These are phyloP conservation scores for Tinea trinotella DNA, from an alignment of 2,888 invertebrate species.

Conservation along the genomic window DNA sequence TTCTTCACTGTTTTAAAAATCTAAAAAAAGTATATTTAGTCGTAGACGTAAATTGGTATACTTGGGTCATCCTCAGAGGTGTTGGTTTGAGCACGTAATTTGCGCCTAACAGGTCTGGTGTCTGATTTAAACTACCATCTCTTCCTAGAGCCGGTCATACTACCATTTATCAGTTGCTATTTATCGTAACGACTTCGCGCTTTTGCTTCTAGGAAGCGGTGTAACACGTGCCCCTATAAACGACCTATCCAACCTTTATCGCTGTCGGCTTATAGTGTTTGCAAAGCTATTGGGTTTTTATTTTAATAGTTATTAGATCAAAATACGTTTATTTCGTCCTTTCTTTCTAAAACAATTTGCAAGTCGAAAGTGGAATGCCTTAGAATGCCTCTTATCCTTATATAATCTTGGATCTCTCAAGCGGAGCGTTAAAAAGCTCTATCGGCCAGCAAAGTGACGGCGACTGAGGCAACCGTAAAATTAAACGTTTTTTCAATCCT, in stretches of 20 bases:
- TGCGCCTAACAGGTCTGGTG: slow-evolving; percentile 11
- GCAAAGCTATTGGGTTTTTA: neutral
- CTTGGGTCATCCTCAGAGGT: neutral
- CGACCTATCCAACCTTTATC: slow-evolving; percentile 9
- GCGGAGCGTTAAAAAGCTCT: no score
- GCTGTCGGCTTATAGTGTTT: slow-evolving; percentile 4
- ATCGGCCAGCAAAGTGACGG: no score
- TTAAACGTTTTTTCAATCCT: no score
- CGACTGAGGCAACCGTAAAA: no score
- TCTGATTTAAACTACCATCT: slow-evolving; percentile 16
- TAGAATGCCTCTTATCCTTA: no score
- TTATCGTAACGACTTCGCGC: slow-evolving; percentile 41
- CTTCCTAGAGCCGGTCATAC: slow-evolving; percentile 21
- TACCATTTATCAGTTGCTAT: slow-evolving; percentile 37
- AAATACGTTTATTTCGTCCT: neutral
- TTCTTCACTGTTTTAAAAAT: no score
- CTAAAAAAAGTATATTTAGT: no score
- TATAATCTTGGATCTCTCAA: no score
- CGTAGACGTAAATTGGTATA: neutral
- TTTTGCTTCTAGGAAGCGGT: slow-evolving; percentile 32
- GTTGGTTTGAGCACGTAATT: neutral
- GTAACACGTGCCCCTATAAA: slow-evolving; percentile 17
- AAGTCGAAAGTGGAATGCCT: no score
- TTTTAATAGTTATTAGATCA: neutral
- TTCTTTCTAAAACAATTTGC: no score